These are phyloP conservation scores for Augiades crinisus DNA, from an alignment of 2,888 invertebrate species.

Conservation along the genomic window DNA sequence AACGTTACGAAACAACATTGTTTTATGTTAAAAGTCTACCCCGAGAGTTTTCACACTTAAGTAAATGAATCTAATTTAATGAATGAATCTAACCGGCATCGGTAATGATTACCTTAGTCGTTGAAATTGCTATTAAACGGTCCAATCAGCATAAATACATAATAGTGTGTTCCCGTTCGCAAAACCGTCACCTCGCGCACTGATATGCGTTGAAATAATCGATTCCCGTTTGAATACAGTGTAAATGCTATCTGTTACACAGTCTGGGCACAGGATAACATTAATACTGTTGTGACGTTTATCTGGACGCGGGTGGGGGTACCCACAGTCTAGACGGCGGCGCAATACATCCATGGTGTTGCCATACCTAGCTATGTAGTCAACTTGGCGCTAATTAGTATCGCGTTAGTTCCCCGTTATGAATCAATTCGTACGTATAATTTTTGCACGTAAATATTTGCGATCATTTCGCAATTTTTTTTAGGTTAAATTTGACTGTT, in stretches of 20 bases:
- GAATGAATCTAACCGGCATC: too few species aligned
- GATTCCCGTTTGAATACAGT: conserved; percentile 18
- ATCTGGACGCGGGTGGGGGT: conserved; percentile 22
- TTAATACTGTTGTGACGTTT: conserved; percentile 24
- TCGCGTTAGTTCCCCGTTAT: conserved; percentile 15
- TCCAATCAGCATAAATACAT: too few species aligned
- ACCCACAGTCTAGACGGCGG: conserved; percentile 49
- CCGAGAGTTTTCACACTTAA: too few species aligned
- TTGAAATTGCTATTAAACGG: too few species aligned
- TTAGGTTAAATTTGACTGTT: too few species aligned
- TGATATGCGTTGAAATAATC: conserved; percentile 15
- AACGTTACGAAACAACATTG: too few species aligned
- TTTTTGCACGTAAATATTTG: too few species aligned
- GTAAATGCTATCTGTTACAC: conserved; percentile 23
- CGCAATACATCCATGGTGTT: conserved; percentile 35
- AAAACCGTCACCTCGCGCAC: not conserved
- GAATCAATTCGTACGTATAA: conserved; percentile 3
- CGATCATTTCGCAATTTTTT: too few species aligned
- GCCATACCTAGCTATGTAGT: conserved; percentile 38
- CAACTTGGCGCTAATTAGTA: conserved; percentile 28
- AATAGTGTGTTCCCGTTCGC: too few species aligned
- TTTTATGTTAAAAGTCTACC: too few species aligned
- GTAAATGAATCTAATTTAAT: too few species aligned
- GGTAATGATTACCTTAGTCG: too few species aligned
- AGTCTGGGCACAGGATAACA: conserved; percentile 25